A percentile compares a stretch with the other conserved stretches of the same genome.
Evolutionary conservation across 2,888 invertebrate genomes (phyloP).

Genomic region (Nineta flava): DNA sequence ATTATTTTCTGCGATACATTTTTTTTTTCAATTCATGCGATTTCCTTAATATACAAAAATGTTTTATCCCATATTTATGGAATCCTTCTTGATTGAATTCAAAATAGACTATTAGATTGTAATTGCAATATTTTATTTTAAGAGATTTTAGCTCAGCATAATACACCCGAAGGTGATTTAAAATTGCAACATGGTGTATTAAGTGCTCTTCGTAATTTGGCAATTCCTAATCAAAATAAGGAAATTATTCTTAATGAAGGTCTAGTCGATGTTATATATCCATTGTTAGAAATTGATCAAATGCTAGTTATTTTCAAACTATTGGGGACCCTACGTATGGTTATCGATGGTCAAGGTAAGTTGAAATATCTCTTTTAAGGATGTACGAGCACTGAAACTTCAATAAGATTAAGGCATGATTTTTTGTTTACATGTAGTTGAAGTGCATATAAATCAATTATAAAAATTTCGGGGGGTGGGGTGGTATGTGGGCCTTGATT

Average conservation of each 20-base stretch:
- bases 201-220: conserved; percentile 63
- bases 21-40: no score
- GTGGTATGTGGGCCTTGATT: no score
- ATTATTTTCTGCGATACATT: no score
- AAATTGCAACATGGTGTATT: conserved; percentile 54
- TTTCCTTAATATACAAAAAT: no score
- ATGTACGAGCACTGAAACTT: neutral
- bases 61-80: no score
- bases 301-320: conserved; percentile 75
- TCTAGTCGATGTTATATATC: conserved; percentile 54
- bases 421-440: no score
- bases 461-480: no score
- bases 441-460: no score
- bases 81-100: no score
- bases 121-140: conserved; percentile 8
- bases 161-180: conserved; percentile 41
- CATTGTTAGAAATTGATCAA: conserved; percentile 49
- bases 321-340: conserved; percentile 70
- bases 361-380: conserved; percentile 7
- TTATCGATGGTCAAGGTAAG: conserved; percentile 68
- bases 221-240: conserved; percentile 62
- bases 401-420: no score
- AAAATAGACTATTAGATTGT: no score
- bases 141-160: conserved; percentile 35
- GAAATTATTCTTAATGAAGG: conserved; percentile 52